These are phyloP conservation scores for Parnassius glacialis DNA, from an alignment of 2,888 invertebrate genomes.

Conservation along the genomic window DNA sequence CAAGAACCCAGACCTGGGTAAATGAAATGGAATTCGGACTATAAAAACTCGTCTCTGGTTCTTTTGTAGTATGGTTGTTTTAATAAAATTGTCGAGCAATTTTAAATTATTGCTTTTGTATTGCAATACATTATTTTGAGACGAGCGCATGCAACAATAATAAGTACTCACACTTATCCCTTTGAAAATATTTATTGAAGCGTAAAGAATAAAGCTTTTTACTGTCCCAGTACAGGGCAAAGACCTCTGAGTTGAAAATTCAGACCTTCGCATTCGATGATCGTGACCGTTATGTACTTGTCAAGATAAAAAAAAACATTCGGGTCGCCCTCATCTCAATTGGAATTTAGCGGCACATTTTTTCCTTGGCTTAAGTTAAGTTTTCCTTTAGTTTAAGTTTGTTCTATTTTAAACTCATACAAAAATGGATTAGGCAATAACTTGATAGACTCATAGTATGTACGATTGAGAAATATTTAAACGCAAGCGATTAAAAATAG, in stretches of 20 bases:
- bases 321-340: constrained; percentile 23
- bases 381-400: neutral
- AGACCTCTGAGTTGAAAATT: constrained; percentile 32
- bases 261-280: constrained; percentile 26
- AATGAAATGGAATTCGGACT: neutral
- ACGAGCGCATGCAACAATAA: constrained; percentile 21
- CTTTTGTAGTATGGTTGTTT: constrained; percentile 6
- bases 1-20: neutral
- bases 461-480: too few relatives aligned
- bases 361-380: constrained; percentile 8
- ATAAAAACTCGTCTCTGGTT: neutral
- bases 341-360: constrained; percentile 25
- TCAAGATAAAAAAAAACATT: constrained; percentile 26
- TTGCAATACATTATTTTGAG: constrained; percentile 17
- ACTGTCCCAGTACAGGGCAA: constrained; percentile 38
- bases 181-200: constrained; percentile 28
- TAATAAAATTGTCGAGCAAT: constrained; percentile 18
- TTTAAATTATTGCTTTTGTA: constrained; percentile 15
- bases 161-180: constrained; percentile 25
- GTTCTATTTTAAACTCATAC: too few relatives aligned
- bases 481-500: constrained; percentile 6
- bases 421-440: too few relatives aligned
- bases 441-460: too few relatives aligned
- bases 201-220: constrained; percentile 28
- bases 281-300: constrained; percentile 25